Evolutionary conservation across 2,113 vertebrate species (phyloP).

Genomic region (Odontophorus gujanensis): DNA sequence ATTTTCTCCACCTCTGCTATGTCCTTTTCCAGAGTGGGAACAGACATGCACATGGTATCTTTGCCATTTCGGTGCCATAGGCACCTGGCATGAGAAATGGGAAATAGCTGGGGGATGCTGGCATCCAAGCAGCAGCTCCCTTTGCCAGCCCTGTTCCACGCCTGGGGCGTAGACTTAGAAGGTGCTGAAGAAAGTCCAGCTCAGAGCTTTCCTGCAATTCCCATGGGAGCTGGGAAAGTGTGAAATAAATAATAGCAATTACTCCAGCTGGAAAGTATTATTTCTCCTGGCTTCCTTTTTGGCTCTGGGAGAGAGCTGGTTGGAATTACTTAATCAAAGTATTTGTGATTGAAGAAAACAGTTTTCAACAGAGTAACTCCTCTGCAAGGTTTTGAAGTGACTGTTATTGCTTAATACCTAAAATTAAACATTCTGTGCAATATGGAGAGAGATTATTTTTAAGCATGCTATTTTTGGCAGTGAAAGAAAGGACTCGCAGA

Average conservation of each 20-base stretch:
- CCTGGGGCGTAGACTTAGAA: neutral
- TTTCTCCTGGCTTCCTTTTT: slow-evolving; percentile 24
- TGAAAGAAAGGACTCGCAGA: neutral
- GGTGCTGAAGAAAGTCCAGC: neutral
- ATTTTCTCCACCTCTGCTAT: neutral
- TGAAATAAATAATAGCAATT: slow-evolving; percentile 24
- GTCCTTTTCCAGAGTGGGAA: neutral
- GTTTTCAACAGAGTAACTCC: slow-evolving; percentile 18
- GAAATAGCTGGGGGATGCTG: neutral
- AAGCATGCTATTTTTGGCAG: neutral
- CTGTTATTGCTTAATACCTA: slow-evolving; percentile 39
- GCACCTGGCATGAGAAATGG: neutral
- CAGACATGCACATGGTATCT: neutral
- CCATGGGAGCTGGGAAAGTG: neutral
- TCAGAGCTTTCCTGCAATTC: neutral
- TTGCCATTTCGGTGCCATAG: neutral
- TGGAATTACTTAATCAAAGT: slow-evolving; percentile 22
- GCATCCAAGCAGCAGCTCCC: neutral
- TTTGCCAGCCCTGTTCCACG: neutral
- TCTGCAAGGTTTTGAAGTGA: slow-evolving; percentile 23
- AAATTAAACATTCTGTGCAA: slow-evolving; percentile 13
- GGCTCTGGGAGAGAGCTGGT: neutral
- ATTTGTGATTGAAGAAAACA: slow-evolving; percentile 26
- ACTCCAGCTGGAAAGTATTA: slow-evolving; percentile 31
- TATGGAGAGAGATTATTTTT: neutral